Conservation (phyloP, 2,888 invertebrate genomes). For the Branchellion lobata region DNA sequence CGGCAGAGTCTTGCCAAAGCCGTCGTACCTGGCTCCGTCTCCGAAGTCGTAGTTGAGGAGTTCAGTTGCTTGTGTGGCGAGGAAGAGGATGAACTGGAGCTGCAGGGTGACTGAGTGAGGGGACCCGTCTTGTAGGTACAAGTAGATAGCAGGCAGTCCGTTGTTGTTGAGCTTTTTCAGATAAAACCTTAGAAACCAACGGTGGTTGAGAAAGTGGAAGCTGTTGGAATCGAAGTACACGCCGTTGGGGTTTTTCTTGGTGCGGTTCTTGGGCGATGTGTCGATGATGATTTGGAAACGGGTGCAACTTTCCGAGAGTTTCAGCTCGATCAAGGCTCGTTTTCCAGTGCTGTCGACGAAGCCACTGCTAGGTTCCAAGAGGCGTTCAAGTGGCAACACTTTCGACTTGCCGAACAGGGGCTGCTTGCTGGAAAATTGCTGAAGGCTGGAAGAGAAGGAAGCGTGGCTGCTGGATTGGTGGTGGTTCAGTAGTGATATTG, state of each 20-base stretch:
- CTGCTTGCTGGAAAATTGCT: conserved; percentile 51
- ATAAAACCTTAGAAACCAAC: conserved; percentile 53
- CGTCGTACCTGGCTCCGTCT: conserved; percentile 53
- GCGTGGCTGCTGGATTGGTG: conserved; percentile 47
- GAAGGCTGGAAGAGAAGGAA: conserved; percentile 49
- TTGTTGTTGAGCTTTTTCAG: conserved; percentile 50
- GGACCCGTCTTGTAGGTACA: conserved; percentile 51
- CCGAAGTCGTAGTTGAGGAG: conserved; percentile 52
- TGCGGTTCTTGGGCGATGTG: conserved; percentile 48
- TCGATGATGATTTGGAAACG: conserved; percentile 49
- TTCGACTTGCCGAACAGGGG: conserved; percentile 52
- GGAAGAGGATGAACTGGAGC: conserved; percentile 49
- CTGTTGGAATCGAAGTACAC: conserved; percentile 52
- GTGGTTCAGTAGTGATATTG: conserved; percentile 50
- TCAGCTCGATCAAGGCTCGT: conserved; percentile 51
- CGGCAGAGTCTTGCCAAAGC: conserved; percentile 53
- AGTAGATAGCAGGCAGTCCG: conserved; percentile 52
- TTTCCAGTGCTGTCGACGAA: conserved; percentile 52
- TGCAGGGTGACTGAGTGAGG: conserved; percentile 49
- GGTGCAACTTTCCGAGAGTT: conserved; percentile 45
- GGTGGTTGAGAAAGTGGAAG: conserved; percentile 50
- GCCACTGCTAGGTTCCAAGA: conserved; percentile 49
- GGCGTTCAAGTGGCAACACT: conserved; percentile 48
- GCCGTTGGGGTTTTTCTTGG: conserved; percentile 53
- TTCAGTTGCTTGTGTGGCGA: conserved; percentile 51